A percentile compares a stretch with the other conserved stretches of the same genome.
Conservation (phyloP, 2,888 invertebrate species). For the Leistus spinibarbis region DNA sequence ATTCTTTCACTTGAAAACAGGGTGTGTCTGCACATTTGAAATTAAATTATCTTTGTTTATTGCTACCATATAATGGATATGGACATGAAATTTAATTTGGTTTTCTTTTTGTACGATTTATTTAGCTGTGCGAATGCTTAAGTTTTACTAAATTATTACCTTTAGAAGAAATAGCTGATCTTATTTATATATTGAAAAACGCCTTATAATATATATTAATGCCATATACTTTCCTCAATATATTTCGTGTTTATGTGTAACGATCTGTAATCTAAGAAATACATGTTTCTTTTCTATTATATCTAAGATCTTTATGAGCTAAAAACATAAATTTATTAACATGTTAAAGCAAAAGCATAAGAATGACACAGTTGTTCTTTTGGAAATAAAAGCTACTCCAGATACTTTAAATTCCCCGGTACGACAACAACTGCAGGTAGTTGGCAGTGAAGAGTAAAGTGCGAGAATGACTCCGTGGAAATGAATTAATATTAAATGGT, state of each 20-base stretch:
- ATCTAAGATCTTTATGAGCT: no score
- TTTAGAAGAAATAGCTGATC: no score
- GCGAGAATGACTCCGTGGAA: not conserved
- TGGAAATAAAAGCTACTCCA: not conserved
- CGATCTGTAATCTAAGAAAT: no score
- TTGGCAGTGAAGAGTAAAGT: not conserved
- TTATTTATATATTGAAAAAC: no score
- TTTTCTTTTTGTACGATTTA: not conserved
- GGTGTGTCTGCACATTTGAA: not conserved
- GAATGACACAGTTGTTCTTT: not conserved
- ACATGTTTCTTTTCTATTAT: no score
- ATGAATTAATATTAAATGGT: constrained; percentile 28
- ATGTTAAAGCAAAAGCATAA: no score
- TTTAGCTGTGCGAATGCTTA: no score
- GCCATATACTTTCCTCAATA: no score
- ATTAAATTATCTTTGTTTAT: not conserved
- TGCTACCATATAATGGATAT: not conserved
- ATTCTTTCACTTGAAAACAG: not conserved
- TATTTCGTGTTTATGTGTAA: no score
- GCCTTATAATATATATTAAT: no score
- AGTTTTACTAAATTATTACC: no score
- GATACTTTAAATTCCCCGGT: not conserved
- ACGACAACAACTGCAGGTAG: not conserved
- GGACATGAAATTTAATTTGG: not conserved
- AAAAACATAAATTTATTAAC: no score